Base-by-base conservation (phyloP, 2,797 vertebrate species). In the Picus viridis region DNA sequence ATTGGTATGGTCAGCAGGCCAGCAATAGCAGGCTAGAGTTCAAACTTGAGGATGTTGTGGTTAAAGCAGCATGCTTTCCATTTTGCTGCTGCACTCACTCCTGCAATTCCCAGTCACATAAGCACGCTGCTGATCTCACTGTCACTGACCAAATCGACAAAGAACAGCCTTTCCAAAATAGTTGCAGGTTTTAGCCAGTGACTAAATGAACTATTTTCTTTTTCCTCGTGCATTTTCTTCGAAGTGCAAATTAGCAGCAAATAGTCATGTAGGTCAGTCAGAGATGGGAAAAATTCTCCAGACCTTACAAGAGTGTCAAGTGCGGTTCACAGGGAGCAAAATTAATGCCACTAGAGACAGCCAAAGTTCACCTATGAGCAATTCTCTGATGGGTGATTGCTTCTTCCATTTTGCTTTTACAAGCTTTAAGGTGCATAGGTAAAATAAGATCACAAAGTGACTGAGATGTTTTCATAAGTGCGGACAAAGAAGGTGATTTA, bases 361-460 rank as follows among this genome's bases (percentile, higher is more conserved):
- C 9, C 91, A 83, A 92, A 96, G 97, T 96, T 97, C 97, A 95
- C 80, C 91, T 81, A 18, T 30, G 69, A 97, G 93, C 94, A 88
- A 12, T 90, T 95, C 95, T 90, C 96, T 93, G 93, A 97, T 88
- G 96, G 94, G 83, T 90, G 95, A 97, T 94, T 96, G 77, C 85
- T 96, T 88, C 96, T 92, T 94, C 94, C 92, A 89, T 92, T 92
- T 93, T 91, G 23, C 47, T 57, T 68, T 83, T 80, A 92, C 76
- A 67, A 81, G 86, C 14, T 19, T 90, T 83, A 86, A 94, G 95
- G 92, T 91, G 57, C 47, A 82, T 43, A 80, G 62, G 91, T 96
- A 95, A 90, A 63, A 72, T 59, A 95, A 95, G 96, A 95, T 94
- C 72, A 92, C 81, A 74, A 86, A 92, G 79, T 79, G 86, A 92